Base-by-base conservation (phyloP, 92 coral and sea anemone species). In the Pocillopora grandis region DNA sequence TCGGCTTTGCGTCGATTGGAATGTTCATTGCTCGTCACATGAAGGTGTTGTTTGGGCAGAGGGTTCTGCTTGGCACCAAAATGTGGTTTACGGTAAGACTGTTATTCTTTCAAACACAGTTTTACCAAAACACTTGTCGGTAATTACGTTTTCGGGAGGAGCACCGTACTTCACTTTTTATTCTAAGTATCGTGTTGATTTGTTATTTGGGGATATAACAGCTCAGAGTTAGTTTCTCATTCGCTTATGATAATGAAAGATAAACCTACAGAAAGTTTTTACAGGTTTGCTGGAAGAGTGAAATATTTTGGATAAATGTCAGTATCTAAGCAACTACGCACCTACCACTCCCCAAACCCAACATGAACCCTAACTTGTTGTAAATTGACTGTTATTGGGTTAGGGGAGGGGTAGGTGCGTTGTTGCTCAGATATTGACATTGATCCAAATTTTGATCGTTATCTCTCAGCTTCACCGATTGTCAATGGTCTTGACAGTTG, bases 21-120 rank as follows among this genome's bases (percentile, higher is more conserved):
- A 89, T 93, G 23, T 93, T 91, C 88, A 93, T 91, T 93, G 98
- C 98, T 58, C 94, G 98, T 10, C 91, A 87, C 79, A 94, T 85
- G 93, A 90, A 82, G 67, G 88, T 84, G 17, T 92, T 85, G 13
- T 94, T 94, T 92, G 90, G 85, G 13, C 89, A 89, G 7, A 80
- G 86, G 23, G 80, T 78, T 74, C 69, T 94, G 71, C 86, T 77
- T 36, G 93, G 91, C 12, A 79, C 88, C 67, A 89, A 87, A 76
- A 86, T 91, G 5, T 94, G 98, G 98, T 94, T 94, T 71, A 81
- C 87, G 92, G 98, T 94, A 33, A 58, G 92, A 58, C 5, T 1
- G 0, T 42, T 42, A 42, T 42, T 42, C 52, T 42, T 42, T 42
- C 52, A 42, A 42, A 42, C 31, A 42, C 52, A 19, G n/a, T 67